Percentiles rank a stretch among this genome's conserved stretches.
Evolutionary conservation across 2,888 invertebrate genomes (phyloP).

Genomic region (Automeris io): DNA sequence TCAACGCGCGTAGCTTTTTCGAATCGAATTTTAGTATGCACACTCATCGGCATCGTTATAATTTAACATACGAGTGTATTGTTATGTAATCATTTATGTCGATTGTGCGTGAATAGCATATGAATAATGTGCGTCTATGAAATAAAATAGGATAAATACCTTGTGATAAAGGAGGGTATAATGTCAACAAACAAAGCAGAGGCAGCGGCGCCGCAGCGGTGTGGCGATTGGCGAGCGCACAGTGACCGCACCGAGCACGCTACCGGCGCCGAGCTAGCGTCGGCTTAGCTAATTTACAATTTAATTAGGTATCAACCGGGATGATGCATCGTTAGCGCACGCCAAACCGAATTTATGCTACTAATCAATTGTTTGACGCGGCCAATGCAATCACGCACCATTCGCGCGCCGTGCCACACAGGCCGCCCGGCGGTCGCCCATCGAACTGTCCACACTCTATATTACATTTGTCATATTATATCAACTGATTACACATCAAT

Average conservation of each 20-base stretch:
- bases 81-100: too few relatives aligned
- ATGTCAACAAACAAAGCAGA: slow-evolving; percentile 27
- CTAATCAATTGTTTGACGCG: slow-evolving; percentile 78
- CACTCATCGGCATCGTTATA: slow-evolving; percentile 4
- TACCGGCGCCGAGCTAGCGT: slow-evolving; percentile 31
- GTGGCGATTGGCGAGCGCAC: slow-evolving; percentile 20
- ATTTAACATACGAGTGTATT: too few relatives aligned
- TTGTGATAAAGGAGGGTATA: too few relatives aligned
- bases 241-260: slow-evolving; percentile 34
- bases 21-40: slow-evolving; percentile 32
- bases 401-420: slow-evolving; percentile 23
- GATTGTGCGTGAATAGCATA: too few relatives aligned
- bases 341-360: slow-evolving; percentile 77
- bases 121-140: too few relatives aligned
- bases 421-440: slow-evolving; percentile 15
- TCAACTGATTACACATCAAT: slow-evolving; percentile 6
- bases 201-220: slow-evolving; percentile 16
- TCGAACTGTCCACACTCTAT: slow-evolving; percentile 8
- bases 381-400: slow-evolving; percentile 70
- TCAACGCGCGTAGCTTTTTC: slow-evolving; percentile 54
- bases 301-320: slow-evolving; percentile 73
- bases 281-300: slow-evolving; percentile 75
- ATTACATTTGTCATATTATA: slow-evolving; percentile 7
- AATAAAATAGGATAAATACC: too few relatives aligned
- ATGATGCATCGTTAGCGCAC: slow-evolving; percentile 75